Percentiles rank a stretch among this genome's conserved stretches.
Evolutionary conservation across 1,140 invertebrate species (phyloP).

Genomic region (Battus philenor): DNA sequence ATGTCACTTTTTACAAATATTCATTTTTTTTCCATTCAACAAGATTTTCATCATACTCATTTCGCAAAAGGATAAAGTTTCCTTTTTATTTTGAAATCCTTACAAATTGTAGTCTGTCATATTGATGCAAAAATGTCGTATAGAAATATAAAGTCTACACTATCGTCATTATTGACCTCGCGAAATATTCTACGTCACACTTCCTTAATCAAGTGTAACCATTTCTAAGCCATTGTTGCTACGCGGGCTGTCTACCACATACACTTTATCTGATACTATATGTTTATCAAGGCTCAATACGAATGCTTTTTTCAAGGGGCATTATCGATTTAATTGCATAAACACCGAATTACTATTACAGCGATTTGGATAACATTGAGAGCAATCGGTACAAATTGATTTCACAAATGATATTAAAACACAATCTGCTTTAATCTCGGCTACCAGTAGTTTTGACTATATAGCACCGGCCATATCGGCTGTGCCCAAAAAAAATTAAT

Average conservation of each 20-base stretch:
- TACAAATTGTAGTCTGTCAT: too few species aligned
- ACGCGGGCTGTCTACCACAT: constrained; percentile 1
- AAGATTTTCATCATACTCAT: too few species aligned
- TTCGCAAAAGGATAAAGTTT: too few species aligned
- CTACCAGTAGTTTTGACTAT: not conserved
- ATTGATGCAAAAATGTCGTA: too few species aligned
- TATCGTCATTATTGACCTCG: too few species aligned
- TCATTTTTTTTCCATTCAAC: too few species aligned
- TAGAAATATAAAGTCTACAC: too few species aligned
- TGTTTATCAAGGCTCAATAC: not conserved
- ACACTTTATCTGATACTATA: constrained; percentile 7
- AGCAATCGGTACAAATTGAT: constrained; percentile 1
- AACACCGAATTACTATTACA: constrained; percentile 3
- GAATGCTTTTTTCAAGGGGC: constrained; percentile 2
- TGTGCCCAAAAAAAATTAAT: too few species aligned
- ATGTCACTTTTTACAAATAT: too few species aligned
- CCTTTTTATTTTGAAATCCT: too few species aligned
- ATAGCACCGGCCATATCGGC: not conserved
- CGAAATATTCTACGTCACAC: constrained; percentile 11
- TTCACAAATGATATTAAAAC: not conserved
- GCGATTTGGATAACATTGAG: not conserved
- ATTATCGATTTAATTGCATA: constrained; percentile 11
- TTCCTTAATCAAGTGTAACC: constrained; percentile 13
- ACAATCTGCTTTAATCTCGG: constrained; percentile 3
- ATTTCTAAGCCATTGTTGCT: constrained; percentile 9